Evolutionary conservation across 2,888 invertebrate species (phyloP), one percentile per base, ranked within the genome.

Genomic region (Rhodophaea formosa): DNA sequence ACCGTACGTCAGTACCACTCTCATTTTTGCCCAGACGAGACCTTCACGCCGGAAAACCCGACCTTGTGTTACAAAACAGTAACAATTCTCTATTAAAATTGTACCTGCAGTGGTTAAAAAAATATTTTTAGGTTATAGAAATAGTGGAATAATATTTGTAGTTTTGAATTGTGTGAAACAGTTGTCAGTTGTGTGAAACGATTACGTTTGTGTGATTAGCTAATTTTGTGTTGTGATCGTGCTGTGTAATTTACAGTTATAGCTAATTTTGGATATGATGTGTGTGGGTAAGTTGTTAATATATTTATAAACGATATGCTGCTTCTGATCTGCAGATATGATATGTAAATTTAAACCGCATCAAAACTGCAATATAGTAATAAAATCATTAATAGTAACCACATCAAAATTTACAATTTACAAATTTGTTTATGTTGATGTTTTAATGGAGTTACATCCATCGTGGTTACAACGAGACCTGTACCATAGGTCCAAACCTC

Each of bases 1-100:
- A 59, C 60, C 68, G 79, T 84, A 86, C 85, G 86, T 81, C 84
- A 87, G 87, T 87, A 66, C 77, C 79, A 79, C 79, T 75, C 77
- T 62, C 69, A 12, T 53, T 51, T 60, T 62, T 75, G 79, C 72
- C 75, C 77, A 71, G 62, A 56, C 59, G 68, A 69, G 71, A 54
- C 67, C 75, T 78, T 75, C 78, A 77, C 70, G 43, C 15, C 55
- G 62, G 63, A 64, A 61, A 56, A 46, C 44, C 45, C 16, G n/a
- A 10, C 59, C 68, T 71, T 66, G 72, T 75, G 70, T 75, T 71
- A 66, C 62, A 72, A 68, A 66, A 72, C 69, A 56, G 57, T 57
- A 64, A 63, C 65, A 70, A 74, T 82, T 66, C 67, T 81, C 67
- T 78, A 82, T 77, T 72, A 82, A 85, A 86, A 81, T 64, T 65